Conservation (phyloP, 2,797 vertebrate species). For the Scyliorhinus canicula region DNA sequence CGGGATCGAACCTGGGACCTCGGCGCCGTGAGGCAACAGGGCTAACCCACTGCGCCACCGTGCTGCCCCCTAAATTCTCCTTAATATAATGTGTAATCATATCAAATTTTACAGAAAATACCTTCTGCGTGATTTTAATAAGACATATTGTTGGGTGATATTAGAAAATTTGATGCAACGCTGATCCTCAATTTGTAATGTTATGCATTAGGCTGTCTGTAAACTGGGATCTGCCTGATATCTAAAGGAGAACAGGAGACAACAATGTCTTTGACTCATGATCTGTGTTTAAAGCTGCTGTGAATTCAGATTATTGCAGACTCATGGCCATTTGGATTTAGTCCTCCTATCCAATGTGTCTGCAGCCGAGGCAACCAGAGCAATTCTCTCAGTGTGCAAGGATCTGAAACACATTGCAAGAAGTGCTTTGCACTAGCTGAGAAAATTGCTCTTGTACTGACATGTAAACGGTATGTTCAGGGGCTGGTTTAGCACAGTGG, state of each 20-base stretch:
- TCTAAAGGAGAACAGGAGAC: neutral
- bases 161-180: neutral
- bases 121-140: neutral
- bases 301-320: neutral
- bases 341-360: neutral
- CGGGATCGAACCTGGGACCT: too few relatives aligned
- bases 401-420: neutral
- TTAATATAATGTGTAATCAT: neutral
- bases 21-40: too few relatives aligned
- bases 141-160: neutral
- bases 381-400: neutral
- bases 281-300: neutral
- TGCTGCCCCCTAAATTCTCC: too few relatives aligned
- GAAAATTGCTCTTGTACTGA: neutral
- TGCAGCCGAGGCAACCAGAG: neutral
- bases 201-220: neutral
- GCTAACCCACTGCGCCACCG: too few relatives aligned
- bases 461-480: too few relatives aligned
- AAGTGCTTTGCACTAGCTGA: neutral
- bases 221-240: neutral
- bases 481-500: too few relatives aligned
- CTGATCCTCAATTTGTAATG: neutral
- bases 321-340: neutral
- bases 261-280: neutral
- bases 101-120: neutral